Percentiles rank a stretch among this genome's conserved stretches.
These are phyloP conservation scores for Myrmecophaga tridactyla DNA, from an alignment of 2,113 vertebrate species.

Conservation along the genomic window DNA sequence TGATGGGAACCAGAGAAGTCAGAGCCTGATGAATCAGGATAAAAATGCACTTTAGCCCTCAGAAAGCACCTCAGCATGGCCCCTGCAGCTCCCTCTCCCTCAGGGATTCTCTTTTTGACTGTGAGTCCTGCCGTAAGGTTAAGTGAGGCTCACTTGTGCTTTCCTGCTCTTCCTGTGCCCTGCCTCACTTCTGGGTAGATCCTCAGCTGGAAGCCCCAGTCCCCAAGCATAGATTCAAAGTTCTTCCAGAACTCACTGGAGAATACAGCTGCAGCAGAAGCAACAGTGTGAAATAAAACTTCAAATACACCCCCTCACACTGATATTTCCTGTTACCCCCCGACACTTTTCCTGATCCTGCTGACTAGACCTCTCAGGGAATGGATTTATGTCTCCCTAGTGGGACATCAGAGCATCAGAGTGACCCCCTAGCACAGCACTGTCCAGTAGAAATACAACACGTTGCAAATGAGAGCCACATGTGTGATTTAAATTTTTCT, in stretches of 20 bases:
- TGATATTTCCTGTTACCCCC: too few relatives aligned
- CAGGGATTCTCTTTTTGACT: neutral
- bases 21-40: neutral
- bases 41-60: neutral
- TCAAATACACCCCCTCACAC: neutral
- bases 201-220: neutral
- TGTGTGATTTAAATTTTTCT: neutral
- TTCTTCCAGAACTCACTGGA: neutral
- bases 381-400: neutral
- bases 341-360: too few relatives aligned
- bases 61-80: neutral
- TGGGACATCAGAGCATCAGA: neutral
- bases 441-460: neutral
- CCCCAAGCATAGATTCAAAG: neutral
- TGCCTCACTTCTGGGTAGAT: neutral
- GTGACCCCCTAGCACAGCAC: neutral
- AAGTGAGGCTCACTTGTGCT: neutral
- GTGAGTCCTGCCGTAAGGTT: neutral
- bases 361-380: neutral
- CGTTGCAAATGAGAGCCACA: neutral
- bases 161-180: neutral
- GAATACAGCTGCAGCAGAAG: neutral
- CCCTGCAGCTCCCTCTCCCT: neutral
- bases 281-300: neutral
- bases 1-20: too few relatives aligned